Base-by-base conservation (phyloP, 2,888 invertebrate genomes). In the Ornithoptera alexandrae region DNA sequence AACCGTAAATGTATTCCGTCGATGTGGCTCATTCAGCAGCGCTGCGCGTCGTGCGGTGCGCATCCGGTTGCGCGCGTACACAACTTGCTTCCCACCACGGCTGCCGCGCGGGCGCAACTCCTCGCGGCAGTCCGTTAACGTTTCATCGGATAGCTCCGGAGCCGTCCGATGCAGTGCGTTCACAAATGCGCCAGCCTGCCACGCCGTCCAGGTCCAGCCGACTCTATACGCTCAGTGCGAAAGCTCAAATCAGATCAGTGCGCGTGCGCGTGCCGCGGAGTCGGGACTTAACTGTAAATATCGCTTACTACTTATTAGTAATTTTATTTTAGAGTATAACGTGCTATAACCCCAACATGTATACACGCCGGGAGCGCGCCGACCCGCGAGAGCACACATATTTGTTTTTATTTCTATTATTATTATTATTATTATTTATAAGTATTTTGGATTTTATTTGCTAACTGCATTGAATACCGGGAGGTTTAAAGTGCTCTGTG, bases 281-380 rank as follows among this genome's bases (percentile, higher is more conserved):
- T 79, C 78, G 79, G 79, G 77, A 80, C 80, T 81, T 75, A 80
- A 81, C 73, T 90, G 90, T 92, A 90, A 89, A 91, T 90, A 91
- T 89, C 86, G 86, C 87, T 89, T 85, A 89, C 88, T 90, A 91
- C 89, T 86, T 87, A 86, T 86, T 90, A 85, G 86, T 91, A 88
- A 89, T 89, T 84, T 88, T 89, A 89, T 88, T 87, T 86, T 91
- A 90, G 89, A 89, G 83, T 86, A 82, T 84, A 83, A 84, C 86
- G 91, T 91, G 91, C 91, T 91, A 76, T 89, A 89, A 86, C 84
- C 84, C 84, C 85, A 86, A 82, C 81, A 83, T 83, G 83, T 84
- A 82, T 82, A 79, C 79, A 79, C 78, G 74, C 20, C 42, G 42
- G 58, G 65, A 58, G 57, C 65, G 65, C 56, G 64, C 30, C 77